Percentiles rank a stretch among this genome's conserved stretches.
These are phyloP conservation scores for Odontocolon sp. DNA, from an alignment of 2,888 invertebrate species.

Conservation along the genomic window DNA sequence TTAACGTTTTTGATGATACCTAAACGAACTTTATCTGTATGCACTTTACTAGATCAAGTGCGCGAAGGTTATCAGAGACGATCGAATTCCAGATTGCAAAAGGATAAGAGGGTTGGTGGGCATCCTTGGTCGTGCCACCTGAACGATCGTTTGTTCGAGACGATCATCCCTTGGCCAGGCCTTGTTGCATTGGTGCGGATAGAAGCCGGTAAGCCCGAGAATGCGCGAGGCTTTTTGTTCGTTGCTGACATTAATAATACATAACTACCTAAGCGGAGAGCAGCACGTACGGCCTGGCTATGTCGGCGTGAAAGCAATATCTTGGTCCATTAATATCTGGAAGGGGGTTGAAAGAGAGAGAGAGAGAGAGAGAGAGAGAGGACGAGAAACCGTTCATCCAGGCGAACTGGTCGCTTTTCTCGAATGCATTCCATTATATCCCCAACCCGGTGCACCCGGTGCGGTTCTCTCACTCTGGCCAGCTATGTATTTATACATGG, in stretches of 20 bases:
- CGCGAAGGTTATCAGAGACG: neutral
- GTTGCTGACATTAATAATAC: conserved; percentile 69
- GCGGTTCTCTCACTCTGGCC: too few relatives aligned
- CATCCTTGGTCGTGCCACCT: conserved; percentile 1
- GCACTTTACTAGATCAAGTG: neutral
- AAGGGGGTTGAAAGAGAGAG: conserved; percentile 60
- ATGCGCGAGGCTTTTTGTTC: conserved; percentile 64
- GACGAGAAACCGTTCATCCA: conserved; percentile 27
- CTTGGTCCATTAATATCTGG: conserved; percentile 76
- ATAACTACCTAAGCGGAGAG: conserved; percentile 58
- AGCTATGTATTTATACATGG: conserved; percentile 37
- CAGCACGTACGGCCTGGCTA: conserved; percentile 47
- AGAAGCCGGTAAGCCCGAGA: conserved; percentile 30
- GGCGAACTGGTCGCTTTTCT: conserved; percentile 46
- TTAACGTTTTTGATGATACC: too few relatives aligned
- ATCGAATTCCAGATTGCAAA: conserved; percentile 16
- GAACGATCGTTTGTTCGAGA: conserved; percentile 37
- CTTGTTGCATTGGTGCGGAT: conserved; percentile 16
- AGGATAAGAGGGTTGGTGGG: neutral
- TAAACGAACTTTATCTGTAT: too few relatives aligned
- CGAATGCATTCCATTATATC: conserved; percentile 72
- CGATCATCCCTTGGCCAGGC: conserved; percentile 6
- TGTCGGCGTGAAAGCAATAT: conserved; percentile 73
- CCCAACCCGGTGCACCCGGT: conserved; percentile 29
- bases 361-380: neutral